Base-by-base conservation (phyloP, 1,140 invertebrate species). In the Stegodyphus mimosarum region DNA sequence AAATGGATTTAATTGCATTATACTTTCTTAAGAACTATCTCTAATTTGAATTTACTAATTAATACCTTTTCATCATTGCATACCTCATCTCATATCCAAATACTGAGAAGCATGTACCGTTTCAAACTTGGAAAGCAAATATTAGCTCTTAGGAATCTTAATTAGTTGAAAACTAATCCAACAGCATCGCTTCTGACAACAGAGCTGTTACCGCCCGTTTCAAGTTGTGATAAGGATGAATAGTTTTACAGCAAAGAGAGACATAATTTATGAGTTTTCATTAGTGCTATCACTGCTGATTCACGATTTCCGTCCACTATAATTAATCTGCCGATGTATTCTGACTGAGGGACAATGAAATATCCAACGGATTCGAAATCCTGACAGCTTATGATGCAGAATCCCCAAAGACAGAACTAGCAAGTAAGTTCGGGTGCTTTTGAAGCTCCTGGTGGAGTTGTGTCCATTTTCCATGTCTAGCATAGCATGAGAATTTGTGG, bases 241-340 rank as follows among this genome's bases (percentile, higher is more conserved):
- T 76, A 64, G 74, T n/a, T 64, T 13, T 6, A 9, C 10, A 71
- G 69, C 11, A 71, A 71, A 71, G 33, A 71, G 69, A 71, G 69
- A 76, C 74, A 76, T 76, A 76, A 76, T 76, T 76, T 76, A 76
- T 76, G 74, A 76, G 51, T 76, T 76, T 76, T 76, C 74, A 76
- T 76, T 76, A 76, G 74, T 33, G 33, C 10, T 55, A 76, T 76
- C 48, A 49, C 18, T 17, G 48, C 74, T 60, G 74, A 76, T 76
- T 60, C 60, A 64, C 50, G 74, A 76, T 64, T 74, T 76, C 74
- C 74, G 74, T 76, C 74, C 55, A 6, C 15, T 64, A 60, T 76
- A 76, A 76, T 76, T 76, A 76, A 76, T 76, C 74, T 76, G 74
- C 74, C 48, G 60, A 76, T 76, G 74, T 49, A 76, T 76, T 76